A percentile compares a stretch with the other conserved stretches of the same genome.
Evolutionary conservation across 2,888 invertebrate species (phyloP).

Genomic region (Bedellia somnulentella): DNA sequence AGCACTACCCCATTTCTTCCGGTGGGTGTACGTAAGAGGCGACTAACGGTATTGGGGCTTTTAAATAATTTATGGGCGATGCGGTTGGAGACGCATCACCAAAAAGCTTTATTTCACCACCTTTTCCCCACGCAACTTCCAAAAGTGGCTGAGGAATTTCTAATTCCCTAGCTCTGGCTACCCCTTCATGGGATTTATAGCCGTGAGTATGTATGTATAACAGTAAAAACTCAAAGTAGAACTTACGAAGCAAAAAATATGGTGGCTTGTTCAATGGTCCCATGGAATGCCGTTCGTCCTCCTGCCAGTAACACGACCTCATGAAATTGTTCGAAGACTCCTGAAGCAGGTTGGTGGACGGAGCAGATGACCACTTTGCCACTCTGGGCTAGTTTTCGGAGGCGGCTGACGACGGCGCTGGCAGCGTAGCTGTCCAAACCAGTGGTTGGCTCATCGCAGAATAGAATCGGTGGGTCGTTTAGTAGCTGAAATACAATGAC

Average conservation of each 20-base stretch:
- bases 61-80: too few species aligned
- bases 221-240: too few species aligned
- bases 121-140: too few species aligned
- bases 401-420: slow-evolving; percentile 72
- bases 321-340: slow-evolving; percentile 81
- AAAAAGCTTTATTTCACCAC: too few species aligned
- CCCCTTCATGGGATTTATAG: too few species aligned
- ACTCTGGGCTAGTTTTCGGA: slow-evolving; percentile 64
- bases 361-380: slow-evolving; percentile 84
- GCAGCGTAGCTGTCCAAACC: slow-evolving; percentile 91
- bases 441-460: slow-evolving; percentile 93
- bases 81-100: too few species aligned
- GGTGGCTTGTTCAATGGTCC: slow-evolving; percentile 69
- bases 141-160: too few species aligned
- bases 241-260: slow-evolving; percentile 70
- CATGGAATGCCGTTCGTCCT: slow-evolving; percentile 79
- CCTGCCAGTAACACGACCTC: slow-evolving; percentile 75
- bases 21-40: too few species aligned
- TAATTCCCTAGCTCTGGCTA: too few species aligned
- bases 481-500: slow-evolving; percentile 67
- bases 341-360: slow-evolving; percentile 90
- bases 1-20: too few species aligned
- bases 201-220: too few species aligned
- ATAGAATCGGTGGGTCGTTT: slow-evolving; percentile 84
- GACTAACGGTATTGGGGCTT: too few species aligned